Conservation (phyloP, 2,888 invertebrate species). For the Drosophila phalerata region DNA sequence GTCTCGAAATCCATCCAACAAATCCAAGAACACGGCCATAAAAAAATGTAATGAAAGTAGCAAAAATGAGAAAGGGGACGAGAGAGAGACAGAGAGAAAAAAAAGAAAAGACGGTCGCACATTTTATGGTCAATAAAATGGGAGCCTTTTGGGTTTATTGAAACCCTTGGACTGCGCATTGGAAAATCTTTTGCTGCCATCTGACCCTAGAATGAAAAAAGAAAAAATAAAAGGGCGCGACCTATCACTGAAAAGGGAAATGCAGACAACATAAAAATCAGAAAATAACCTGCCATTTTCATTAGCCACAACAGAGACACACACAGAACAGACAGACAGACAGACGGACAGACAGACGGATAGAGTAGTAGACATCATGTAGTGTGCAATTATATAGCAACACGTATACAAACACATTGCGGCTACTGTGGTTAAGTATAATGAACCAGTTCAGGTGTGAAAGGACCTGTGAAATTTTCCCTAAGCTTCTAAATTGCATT, state of each 20-base stretch:
- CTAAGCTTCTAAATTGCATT: conserved; percentile 6
- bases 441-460: conserved; percentile 51
- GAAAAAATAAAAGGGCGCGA: conserved; percentile 6
- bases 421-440: conserved; percentile 61
- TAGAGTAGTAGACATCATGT: conserved; percentile 14
- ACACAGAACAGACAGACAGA: neutral
- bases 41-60: conserved; percentile 52
- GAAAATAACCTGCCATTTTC: conserved; percentile 57
- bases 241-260: conserved; percentile 39
- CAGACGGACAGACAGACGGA: neutral
- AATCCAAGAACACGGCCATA: conserved; percentile 36
- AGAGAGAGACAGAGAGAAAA: conserved; percentile 14
- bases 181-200: conserved; percentile 60
- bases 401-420: conserved; percentile 66
- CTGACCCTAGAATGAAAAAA: conserved; percentile 44
- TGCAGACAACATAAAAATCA: conserved; percentile 72
- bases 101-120: conserved; percentile 30
- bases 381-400: conserved; percentile 67
- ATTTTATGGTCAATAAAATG: conserved; percentile 77
- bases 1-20: conserved; percentile 18
- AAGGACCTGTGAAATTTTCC: conserved; percentile 28
- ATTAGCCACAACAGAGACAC: conserved; percentile 24
- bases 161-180: conserved; percentile 70
- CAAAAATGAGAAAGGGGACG: conserved; percentile 20
- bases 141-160: conserved; percentile 68